Percentiles rank a stretch among this genome's conserved stretches.
Evolutionary conservation across 2,888 invertebrate genomes (phyloP).

Genomic region (Cerastis leucographa): DNA sequence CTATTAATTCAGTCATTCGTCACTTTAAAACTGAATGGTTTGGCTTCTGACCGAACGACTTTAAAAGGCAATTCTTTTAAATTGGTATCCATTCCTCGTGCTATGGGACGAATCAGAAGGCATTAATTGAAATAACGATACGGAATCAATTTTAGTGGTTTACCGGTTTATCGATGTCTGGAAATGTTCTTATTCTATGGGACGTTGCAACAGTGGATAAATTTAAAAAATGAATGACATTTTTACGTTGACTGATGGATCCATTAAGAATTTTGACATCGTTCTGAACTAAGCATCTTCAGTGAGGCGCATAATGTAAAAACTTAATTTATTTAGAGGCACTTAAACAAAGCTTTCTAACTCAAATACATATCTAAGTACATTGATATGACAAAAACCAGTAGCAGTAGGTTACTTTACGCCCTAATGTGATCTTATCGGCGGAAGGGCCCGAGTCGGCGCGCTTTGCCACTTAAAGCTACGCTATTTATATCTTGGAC

Average conservation of each 20-base stretch:
- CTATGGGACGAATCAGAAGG: conserved; percentile 66
- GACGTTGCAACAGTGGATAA: too few relatives aligned
- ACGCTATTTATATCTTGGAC: conserved; percentile 87
- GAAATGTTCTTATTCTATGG: neutral
- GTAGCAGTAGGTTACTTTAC: conserved; percentile 84
- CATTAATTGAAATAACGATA: conserved; percentile 65
- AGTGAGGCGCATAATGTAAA: neutral
- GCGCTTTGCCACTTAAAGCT: conserved; percentile 88
- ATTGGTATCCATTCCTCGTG: conserved; percentile 68
- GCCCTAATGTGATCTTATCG: conserved; percentile 89
- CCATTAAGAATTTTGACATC: neutral
- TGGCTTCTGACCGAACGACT: conserved; percentile 65
- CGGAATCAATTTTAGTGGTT: conserved; percentile 12
- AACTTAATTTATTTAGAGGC: neutral
- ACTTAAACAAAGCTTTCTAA: conserved; percentile 51
- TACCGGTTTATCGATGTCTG: neutral
- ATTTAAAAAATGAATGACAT: neutral
- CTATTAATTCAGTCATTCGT: conserved; percentile 57
- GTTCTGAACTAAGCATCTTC: neutral
- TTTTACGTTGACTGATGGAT: neutral
- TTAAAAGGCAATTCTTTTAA: conserved; percentile 67
- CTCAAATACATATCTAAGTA: conserved; percentile 39
- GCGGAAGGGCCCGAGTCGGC: conserved; percentile 84
- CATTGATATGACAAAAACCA: conserved; percentile 86
- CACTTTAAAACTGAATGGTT: conserved; percentile 40